Evolutionary conservation across 2,113 vertebrate genomes (phyloP).

Genomic region (Agelaius tricolor): DNA sequence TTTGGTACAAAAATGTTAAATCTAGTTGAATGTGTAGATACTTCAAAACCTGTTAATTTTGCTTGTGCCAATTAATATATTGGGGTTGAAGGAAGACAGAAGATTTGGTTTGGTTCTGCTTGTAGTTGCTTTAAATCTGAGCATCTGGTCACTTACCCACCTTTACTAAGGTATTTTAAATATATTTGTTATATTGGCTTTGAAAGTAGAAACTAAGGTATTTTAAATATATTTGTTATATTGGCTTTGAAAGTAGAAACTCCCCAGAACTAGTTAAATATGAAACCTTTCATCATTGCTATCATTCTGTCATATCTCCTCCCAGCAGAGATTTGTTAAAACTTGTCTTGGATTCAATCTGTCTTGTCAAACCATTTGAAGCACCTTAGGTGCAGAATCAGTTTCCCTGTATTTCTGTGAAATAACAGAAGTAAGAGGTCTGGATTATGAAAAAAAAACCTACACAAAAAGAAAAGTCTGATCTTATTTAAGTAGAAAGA

Average conservation of each 20-base stretch:
- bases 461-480: not conserved
- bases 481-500: not conserved
- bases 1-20: not conserved
- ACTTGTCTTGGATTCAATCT: not conserved
- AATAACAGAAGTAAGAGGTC: not conserved
- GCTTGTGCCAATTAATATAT: not conserved
- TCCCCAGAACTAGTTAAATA: not conserved
- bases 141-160: not conserved
- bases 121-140: not conserved
- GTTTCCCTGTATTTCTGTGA: not conserved
- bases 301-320: not conserved
- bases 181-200: not conserved
- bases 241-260: not conserved
- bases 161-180: not conserved
- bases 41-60: not conserved
- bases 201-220: not conserved
- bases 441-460: not conserved
- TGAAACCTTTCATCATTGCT: not conserved
- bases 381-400: not conserved
- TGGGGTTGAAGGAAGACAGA: not conserved
- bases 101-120: not conserved
- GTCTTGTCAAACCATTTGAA: not conserved
- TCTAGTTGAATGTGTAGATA: not conserved
- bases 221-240: not conserved
- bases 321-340: not conserved